Evolutionary conservation across 1,140 invertebrate genomes (phyloP), one percentile per base, ranked within the genome.

Genomic region (Apis dorsata): DNA sequence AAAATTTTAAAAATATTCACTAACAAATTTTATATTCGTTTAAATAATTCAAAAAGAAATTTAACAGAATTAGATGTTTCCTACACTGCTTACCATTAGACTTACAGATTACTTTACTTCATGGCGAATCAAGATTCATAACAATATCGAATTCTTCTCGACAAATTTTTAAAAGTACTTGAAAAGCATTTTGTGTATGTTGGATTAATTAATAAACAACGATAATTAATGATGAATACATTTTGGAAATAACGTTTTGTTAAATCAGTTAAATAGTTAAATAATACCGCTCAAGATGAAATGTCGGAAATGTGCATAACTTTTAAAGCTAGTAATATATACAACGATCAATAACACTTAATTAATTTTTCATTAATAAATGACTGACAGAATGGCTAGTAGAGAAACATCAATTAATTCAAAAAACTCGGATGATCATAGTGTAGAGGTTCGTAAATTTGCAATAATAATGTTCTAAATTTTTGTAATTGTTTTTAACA

Each of bases 341-440:
- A 17, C 57, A 81, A 68, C 79, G 72, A 81, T 85, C 79, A 70
- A 82, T 85, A 85, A 76, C 53, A 68, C 34, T 17, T 24, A 19
- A 86, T 53, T 69, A 79, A 85, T 49, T n/a, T 70, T 68, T 74
- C 83, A 57, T 57, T 74, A 65, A 75, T 77, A 79, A 73, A 85
- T 78, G 70, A 80, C 28, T 55, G 34, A 69, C 60, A 85, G 89
- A 83, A 94, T 93, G 93, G 91, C 92, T 79, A 93, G 88, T 76
- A 90, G 90, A 83, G 92, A 93, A 76, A 88, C 90, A 79, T 86
- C 90, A 62, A 77, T 91, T 70, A 86, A 89, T 77, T 90, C 92
- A 19, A 94, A 94, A 91, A 91, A 82, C 78, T 83, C 89, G 69
- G 94, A 95, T 85, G 94, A 94, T 55, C 94, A 94, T 74, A 95